Evolutionary conservation across 2,113 vertebrate genomes (phyloP), one percentile per base, ranked within the genome.

Genomic region (Atherinomorus stipes): DNA sequence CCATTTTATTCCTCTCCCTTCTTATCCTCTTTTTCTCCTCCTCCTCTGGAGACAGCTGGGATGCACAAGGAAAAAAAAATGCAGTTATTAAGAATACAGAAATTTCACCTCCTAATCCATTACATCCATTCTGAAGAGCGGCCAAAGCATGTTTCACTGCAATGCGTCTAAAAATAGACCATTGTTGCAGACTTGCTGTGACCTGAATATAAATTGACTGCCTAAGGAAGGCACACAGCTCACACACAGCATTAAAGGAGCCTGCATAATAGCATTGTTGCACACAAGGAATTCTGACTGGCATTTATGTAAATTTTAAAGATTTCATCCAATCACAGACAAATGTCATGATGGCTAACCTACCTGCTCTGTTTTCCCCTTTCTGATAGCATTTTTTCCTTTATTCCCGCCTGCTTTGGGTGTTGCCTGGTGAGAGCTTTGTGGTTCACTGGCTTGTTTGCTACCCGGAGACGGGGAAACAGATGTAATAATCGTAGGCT

Each of bases 1-100:
- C 98, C 97, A 98, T 98, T 91, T 99, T 99, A 95, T 99, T 99
- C 86, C 98, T 96, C 93, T 99, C 98, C 80, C 98, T 95, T 86
- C 98, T 93, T 81, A 99, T 93, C 89, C 94, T 94, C 86, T 97
- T 95, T 75, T 98, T 99, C 85, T 98, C 98, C 72, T 99, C 98
- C 86, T 99, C 98, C 91, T 98, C 97, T 5, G 97, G 96, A 71
- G 97, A 96, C 68, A 99, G 92, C 98, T 99, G 86, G 2, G 67
- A 74, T 28, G 75, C 6, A 54, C 68, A 47, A 85, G 37, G 81
- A 91, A 80, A 58, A 82, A 91, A 80, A 58, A 53, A 80, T 71
- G 80, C 18, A 79, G 70, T 88, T 64, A 87, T 69, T 80, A 82
- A 75, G 74, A 74, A 86, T 76, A 74, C 71, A 44, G 28, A 61